Base-by-base conservation (phyloP, 2,888 invertebrate species). In the Hydroisotoma schaefferi region DNA sequence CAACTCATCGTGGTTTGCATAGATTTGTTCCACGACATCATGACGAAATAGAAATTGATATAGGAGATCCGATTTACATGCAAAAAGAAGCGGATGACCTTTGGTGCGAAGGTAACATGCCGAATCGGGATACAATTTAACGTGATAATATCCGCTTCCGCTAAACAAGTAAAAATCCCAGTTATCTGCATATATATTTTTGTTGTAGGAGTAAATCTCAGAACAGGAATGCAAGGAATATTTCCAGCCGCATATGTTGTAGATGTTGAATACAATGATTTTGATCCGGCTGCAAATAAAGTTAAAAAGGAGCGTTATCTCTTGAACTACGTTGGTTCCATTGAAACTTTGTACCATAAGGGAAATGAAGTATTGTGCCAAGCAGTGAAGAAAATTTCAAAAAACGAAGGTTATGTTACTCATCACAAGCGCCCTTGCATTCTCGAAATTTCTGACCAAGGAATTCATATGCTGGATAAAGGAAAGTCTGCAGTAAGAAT, bases 51-150 rank as follows among this genome's bases (percentile, higher is more conserved):
- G 91, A 93, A 76, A 84, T 99, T 28, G 97, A 98, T 80, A 94
- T 97, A 60, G 98, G 98, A 1, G 98, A 98, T 78, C 93, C 95
- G 1, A 86, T 98, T 68, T 94, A 95, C 76, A 94, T 99, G 70
- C 91, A 93, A 76, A 92, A 91, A 75, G 94, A 97, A 78, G 92
- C 90, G 23, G 97, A 97, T 73, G 98, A 98, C 77, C 81, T 94
- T 66, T 98, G 98, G 98, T 94, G 93, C 78, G 94, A 94, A 85
- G 97, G 95, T 90, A 76, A n/a, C n/a, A n/a, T n/a, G n/a, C n/a
- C n/a, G n/a, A n/a, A n/a, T n/a, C 20, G 23, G 18, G 26, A 5
- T 26, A 6, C 10, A 25, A 20, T 10, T 44, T 25, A 15, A 8
- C 25, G 40, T n/a, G 22, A 23, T 26, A 33, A 33, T 15, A 10